Conservation (phyloP, 2,797 vertebrate species). For the Huso huso region DNA sequence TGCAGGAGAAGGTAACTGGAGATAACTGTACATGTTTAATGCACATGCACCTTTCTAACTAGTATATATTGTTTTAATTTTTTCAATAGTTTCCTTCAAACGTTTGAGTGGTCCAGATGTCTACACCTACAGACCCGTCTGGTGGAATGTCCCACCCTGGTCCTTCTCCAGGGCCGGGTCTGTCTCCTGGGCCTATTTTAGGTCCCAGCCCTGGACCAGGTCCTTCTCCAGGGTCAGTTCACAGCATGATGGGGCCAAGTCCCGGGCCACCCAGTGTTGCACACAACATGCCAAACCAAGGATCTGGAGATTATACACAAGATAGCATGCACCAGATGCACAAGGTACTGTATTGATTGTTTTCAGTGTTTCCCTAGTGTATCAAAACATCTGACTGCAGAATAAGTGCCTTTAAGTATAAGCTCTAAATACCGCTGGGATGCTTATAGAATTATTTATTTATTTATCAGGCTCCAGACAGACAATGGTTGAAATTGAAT, state of each 20-base stretch:
- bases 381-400: too few species aligned
- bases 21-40: too few species aligned
- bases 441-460: too few species aligned
- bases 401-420: neutral
- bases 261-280: constrained; percentile 84
- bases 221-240: constrained; percentile 89
- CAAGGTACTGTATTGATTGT: constrained; percentile 70
- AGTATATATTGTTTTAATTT: too few species aligned
- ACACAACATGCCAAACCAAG: constrained; percentile 75
- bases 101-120: constrained; percentile 63
- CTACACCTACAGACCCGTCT: constrained; percentile 78
- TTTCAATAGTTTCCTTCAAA: too few species aligned
- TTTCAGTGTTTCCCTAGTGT: neutral
- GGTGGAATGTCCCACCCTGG: constrained; percentile 90
- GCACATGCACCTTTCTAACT: too few species aligned
- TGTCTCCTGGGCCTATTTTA: constrained; percentile 88
- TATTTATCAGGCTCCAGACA: too few species aligned
- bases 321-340: constrained; percentile 85
- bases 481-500: too few species aligned
- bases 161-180: constrained; percentile 86
- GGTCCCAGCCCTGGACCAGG: constrained; percentile 94
- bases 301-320: constrained; percentile 77
- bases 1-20: too few species aligned
- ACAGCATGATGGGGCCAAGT: constrained; percentile 97
- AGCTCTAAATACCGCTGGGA: too few species aligned